Evolutionary conservation across 2,113 vertebrate species (phyloP), one percentile per base, ranked within the genome.

Genomic region (Trematomus loennbergii): DNA sequence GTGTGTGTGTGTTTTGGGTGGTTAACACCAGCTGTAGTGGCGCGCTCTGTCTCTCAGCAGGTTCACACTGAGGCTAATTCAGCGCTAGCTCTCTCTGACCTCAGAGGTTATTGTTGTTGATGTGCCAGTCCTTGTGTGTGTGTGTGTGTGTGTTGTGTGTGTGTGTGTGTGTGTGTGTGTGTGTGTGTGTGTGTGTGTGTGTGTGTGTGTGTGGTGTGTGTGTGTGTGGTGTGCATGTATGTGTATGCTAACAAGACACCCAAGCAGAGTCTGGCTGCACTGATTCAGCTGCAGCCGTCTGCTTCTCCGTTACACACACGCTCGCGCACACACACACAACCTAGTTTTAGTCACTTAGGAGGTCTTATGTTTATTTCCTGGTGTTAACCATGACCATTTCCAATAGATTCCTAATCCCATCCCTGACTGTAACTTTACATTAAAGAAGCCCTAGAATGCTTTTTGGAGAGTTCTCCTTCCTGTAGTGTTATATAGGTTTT

Each of bases 21-120:
- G 91, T 92, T 92, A 91, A 92, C 92, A 88, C 85, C 87, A 90
- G 89, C 89, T 90, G 90, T 75, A 87, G 83, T 81, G 87, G 83
- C 86, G 87, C n/a, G 57, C 86, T 89, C 84, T 53, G 80, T 84
- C 90, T 91, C 93, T 86, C 89, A 90, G 92, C 90, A 91, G 88
- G 90, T 91, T 91, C 84, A 91, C 78, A 80, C 84, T 74, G 89
- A 58, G 89, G 82, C 91, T 92, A 93, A 92, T 89, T 83, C 87
- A 87, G 75, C 66, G 55, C 86, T 84, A 85, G 86, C 81, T 80
- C 86, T 22, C 72, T 82, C 86, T 86, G 92, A 92, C 91, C 91
- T 89, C 84, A 79, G 91, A 91, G 91, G 91, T 91, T 91, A 89
- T 87, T 89, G 87, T 85, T 89, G 88, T 83, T 87, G 87, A 72